Evolutionary conservation across 2,113 vertebrate genomes (phyloP).

Genomic region (Nyctereutes procyonoides): DNA sequence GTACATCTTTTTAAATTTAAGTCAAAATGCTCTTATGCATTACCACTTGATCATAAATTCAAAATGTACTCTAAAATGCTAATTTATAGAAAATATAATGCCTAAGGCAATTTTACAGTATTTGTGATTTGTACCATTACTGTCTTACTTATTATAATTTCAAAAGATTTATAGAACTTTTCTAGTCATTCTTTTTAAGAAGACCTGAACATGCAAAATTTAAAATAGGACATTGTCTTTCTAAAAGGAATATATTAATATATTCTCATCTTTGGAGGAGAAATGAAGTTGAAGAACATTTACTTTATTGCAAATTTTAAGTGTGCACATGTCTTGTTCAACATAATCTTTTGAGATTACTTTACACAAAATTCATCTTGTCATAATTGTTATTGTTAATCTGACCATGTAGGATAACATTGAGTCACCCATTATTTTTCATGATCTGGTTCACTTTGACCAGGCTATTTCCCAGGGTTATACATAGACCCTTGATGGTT

Average conservation of each 20-base stretch:
- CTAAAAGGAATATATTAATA: not conserved
- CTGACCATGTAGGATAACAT: not conserved
- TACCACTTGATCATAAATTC: constrained; percentile 39
- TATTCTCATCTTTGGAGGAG: not conserved
- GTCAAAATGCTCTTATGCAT: not conserved
- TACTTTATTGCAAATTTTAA: constrained; percentile 32
- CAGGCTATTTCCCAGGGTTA: not conserved
- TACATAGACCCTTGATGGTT: not conserved
- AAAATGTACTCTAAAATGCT: not conserved
- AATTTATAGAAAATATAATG: constrained; percentile 43
- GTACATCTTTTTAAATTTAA: not conserved
- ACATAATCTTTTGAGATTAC: not conserved
- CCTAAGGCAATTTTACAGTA: not conserved
- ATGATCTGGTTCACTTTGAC: not conserved
- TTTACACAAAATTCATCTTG: not conserved
- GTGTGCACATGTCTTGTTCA: not conserved
- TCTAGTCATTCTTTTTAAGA: constrained; percentile 11
- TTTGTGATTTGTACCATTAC: constrained; percentile 17
- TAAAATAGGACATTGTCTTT: not conserved
- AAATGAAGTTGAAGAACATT: not conserved
- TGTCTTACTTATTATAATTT: constrained; percentile 21
- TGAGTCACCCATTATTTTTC: not conserved
- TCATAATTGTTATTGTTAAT: constrained; percentile 16
- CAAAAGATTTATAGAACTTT: constrained; percentile 4
- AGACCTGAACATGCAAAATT: not conserved